Base-by-base conservation (phyloP, 2,888 invertebrate genomes). In the Amblyjoppa proteus region DNA sequence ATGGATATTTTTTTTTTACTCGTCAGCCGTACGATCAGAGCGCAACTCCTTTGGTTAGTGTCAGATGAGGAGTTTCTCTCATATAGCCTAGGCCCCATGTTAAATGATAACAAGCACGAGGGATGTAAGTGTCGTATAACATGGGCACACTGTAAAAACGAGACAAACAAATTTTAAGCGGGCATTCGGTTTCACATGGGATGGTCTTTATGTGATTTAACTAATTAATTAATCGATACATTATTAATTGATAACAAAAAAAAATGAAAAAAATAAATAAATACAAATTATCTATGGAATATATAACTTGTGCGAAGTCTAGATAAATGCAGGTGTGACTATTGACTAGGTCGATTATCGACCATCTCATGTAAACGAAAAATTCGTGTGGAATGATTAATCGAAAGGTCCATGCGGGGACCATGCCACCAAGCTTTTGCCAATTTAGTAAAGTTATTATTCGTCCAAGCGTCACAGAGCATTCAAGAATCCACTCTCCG, bases 401-500 rank as follows among this genome's bases (percentile, higher is more conserved):
- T 88, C 83, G 73, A 84, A 79, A 88, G 90, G 90, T 90, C 90
- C 91, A 91, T 91, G 91, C 91, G 84, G 83, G 89, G 89, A 90
- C 89, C 91, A 91, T 91, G 92, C 91, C 90, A 90, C 89, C 90
- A 91, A 90, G 90, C 90, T 58, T 88, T 83, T 86, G 87, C 79
- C 86, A 88, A 89, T 58, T 25, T 78, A 74, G 76, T 80, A 73
- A 58, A 58, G 58, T 71, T 51, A 71, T n/a, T 20, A 28, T 28
- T 28, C 13, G 58, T 25, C 28, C 58, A 58, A 28, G 58, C 58
- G 28, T 28, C 58, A 58, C 58, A 28, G 58, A 58, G 58, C 28
- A 28, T 28, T 58, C n/a, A 31, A 61, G 41, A 31, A 53, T 73
- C 9, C 45, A 25, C 20, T 56, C 41, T 25, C 3, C 25, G 58